Percentiles rank a stretch among this genome's conserved stretches.
Conservation (phyloP, 2,797 vertebrate genomes). For the Cygnus olor region DNA sequence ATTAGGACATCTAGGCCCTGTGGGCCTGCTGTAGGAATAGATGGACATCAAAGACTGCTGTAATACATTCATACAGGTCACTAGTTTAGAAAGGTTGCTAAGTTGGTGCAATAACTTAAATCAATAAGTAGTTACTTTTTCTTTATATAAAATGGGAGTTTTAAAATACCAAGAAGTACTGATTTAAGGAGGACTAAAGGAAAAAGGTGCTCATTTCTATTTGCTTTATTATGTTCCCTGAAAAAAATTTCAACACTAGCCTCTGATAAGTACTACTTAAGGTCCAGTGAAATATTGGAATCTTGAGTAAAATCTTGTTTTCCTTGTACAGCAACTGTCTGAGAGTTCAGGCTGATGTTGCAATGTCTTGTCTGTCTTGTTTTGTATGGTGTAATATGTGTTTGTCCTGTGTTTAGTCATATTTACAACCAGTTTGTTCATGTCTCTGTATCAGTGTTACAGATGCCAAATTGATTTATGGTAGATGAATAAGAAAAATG, state of each 20-base stretch:
- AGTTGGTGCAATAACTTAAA: neutral
- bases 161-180: neutral
- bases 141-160: neutral
- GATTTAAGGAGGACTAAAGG: neutral
- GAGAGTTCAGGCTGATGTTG: neutral
- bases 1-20: neutral
- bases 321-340: neutral
- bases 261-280: neutral
- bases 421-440: neutral
- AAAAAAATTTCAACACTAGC: neutral
- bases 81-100: neutral
- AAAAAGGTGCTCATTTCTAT: neutral
- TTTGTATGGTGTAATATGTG: neutral
- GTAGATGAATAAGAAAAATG: neutral
- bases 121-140: neutral
- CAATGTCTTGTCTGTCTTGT: conserved; percentile 16
- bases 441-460: neutral
- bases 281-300: neutral
- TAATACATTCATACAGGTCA: neutral
- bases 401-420: conserved; percentile 5
- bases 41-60: neutral
- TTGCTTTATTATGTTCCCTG: neutral
- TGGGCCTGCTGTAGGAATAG: neutral
- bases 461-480: neutral
- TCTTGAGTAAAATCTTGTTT: neutral